Base-by-base conservation (phyloP, 2,888 invertebrate genomes). In the Rotaria magnacalcarata region DNA sequence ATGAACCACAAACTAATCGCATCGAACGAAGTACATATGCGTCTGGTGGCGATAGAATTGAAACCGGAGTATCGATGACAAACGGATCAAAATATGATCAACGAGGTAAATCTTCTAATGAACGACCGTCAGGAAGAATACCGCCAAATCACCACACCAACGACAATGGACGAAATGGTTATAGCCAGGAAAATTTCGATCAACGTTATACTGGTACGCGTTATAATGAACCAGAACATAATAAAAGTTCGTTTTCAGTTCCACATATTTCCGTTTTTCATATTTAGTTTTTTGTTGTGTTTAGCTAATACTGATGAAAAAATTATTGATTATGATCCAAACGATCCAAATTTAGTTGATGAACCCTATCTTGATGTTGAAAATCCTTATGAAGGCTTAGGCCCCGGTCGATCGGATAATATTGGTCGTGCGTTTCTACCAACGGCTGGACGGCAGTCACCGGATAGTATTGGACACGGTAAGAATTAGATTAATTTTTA, bases 281-380 rank as follows among this genome's bases (percentile, higher is more conserved):
- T 34, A 34, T 34, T 34, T 34, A 34, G 34, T 34, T 80, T 19
- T 19, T 67, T 34, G 11, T 67, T 80, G 47, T 14, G 24, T 47
- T 10, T 80, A 80, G 80, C 19, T 10, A 80, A n/a, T 43, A 80
- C 21, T 10, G 87, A 87, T 11, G 87, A 87, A 56, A 84, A 58
- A 84, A 85, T 86, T 14, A 86, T 86, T 27, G 86, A 86, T 27
- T 86, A 86, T n/a, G 86, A 86, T 75, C 86, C 86, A 41, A 86
- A 86, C n/a, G 85, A 86, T 85, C 85, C 85, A 41, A 80, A 87
- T 84, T 85, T 80, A 67, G 85, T 85, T 34, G 86, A 86, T 47
- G 86, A 86, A 27, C 85, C 86, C 27, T 85, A 85, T 27, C 85
- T 85, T 56, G 86, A 86, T 47, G 86, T 84, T 34, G 84, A 84